phyloP scores from a whole-genome alignment of 2,113 vertebrate genomes.

The Heterotilapia buettikoferi region DNA sequence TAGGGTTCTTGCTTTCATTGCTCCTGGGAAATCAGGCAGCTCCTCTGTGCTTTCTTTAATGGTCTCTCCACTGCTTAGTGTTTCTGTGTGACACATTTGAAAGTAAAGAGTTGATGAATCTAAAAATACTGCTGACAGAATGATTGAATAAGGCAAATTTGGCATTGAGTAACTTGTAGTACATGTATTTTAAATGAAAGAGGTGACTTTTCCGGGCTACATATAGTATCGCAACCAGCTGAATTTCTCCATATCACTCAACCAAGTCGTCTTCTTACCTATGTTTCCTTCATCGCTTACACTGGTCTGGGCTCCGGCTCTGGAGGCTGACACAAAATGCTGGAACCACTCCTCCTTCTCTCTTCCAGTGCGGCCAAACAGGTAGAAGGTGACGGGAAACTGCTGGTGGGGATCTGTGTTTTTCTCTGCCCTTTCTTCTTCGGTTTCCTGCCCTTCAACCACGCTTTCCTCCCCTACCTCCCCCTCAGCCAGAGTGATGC shows the following conservation, averaged over 20 bases:
- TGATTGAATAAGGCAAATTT: not conserved
- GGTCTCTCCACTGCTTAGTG: slow-evolving; percentile 33
- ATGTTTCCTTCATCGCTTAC: slow-evolving; percentile 29
- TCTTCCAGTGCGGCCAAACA: slow-evolving; percentile 79
- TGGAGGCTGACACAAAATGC: slow-evolving; percentile 68
- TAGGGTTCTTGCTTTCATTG: slow-evolving; percentile 58
- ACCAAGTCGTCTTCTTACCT: slow-evolving; percentile 52
- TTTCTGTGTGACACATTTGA: slow-evolving; percentile 13
- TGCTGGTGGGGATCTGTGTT: not conserved
- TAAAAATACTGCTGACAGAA: not conserved
- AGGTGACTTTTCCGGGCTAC: not conserved
- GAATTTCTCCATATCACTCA: not conserved
- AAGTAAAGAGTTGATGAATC: not conserved
- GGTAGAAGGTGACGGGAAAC: slow-evolving; percentile 65
- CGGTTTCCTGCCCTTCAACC: slow-evolving; percentile 11
- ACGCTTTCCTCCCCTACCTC: slow-evolving; percentile 57
- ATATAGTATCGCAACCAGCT: accelerated
- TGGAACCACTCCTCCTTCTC: slow-evolving; percentile 88
- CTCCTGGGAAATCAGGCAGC: slow-evolving; percentile 49
- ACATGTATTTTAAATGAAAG: not conserved
- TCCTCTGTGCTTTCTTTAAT: slow-evolving; percentile 65
- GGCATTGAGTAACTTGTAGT: not conserved
- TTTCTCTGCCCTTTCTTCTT: slow-evolving; percentile 10
- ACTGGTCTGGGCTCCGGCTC: not conserved
- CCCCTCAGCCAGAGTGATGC: slow-evolving; percentile 62